These are phyloP conservation scores for Amitus sp. DNA, from an alignment of 2,888 invertebrate species.

Conservation along the genomic window DNA sequence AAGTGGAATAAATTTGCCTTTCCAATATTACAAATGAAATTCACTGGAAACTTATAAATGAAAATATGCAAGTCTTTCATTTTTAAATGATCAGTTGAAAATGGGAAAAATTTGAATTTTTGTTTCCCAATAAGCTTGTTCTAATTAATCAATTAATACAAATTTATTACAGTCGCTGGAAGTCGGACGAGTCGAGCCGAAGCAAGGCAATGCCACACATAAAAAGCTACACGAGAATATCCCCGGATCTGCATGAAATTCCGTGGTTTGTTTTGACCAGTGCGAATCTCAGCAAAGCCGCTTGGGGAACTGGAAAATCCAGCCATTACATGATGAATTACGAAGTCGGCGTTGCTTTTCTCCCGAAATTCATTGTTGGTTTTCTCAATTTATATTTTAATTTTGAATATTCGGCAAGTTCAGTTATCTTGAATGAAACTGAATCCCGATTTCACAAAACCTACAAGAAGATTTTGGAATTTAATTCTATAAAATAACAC, in stretches of 20 bases:
- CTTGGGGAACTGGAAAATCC: conserved; percentile 83
- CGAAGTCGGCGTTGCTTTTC: conserved; percentile 89
- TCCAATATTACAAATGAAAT: no score
- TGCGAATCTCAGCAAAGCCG: conserved; percentile 96
- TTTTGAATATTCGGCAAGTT: conserved; percentile 12
- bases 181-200: conserved; percentile 75
- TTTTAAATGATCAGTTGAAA: no score
- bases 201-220: conserved; percentile 94
- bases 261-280: conserved; percentile 92
- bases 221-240: conserved; percentile 86
- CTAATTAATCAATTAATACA: neutral
- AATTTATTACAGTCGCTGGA: conserved; percentile 79
- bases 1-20: no score
- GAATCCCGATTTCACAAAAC: conserved; percentile 8
- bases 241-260: conserved; percentile 73
- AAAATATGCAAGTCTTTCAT: no score
- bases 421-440: no score
- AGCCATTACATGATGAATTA: conserved; percentile 79
- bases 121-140: no score
- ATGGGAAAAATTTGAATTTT: no score
- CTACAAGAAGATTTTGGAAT: neutral
- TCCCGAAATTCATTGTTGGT: conserved; percentile 85
- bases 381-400: neutral
- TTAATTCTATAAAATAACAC: neutral
- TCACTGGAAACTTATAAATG: no score